Conservation (phyloP, 2,888 invertebrate species). For the Priocnemis perturbator region DNA sequence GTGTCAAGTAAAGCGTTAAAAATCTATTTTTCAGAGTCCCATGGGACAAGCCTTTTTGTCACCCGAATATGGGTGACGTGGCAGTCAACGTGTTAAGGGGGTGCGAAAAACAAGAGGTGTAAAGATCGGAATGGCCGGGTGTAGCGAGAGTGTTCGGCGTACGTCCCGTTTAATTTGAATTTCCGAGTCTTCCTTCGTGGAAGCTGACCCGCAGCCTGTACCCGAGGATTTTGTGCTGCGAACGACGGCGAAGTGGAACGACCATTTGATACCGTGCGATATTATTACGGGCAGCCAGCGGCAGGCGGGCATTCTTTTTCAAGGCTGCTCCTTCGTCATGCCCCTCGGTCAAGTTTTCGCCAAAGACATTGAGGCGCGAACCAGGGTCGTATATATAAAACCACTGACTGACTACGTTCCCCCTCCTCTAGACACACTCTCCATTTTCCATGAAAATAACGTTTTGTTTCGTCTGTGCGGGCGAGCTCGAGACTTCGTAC, state of each 20-base stretch:
- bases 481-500: not conserved
- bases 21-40: too few relatives aligned
- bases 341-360: slow-evolving; percentile 57
- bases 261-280: slow-evolving; percentile 44
- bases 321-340: slow-evolving; percentile 57
- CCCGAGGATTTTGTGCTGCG: too few relatives aligned
- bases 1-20: too few relatives aligned
- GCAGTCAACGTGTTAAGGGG: too few relatives aligned
- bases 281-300: slow-evolving; percentile 42
- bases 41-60: too few relatives aligned
- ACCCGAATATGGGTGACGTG: too few relatives aligned
- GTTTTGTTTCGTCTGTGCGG: not conserved
- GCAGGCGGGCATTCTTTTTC: slow-evolving; percentile 52
- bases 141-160: too few relatives aligned
- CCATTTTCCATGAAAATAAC: not conserved
- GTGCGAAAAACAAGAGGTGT: too few relatives aligned
- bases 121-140: too few relatives aligned
- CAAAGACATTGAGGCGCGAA: slow-evolving; percentile 44
- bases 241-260: slow-evolving; percentile 31
- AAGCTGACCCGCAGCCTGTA: too few relatives aligned
- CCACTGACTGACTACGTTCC: not conserved
- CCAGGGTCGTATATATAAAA: slow-evolving; percentile 25
- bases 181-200: too few relatives aligned
- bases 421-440: not conserved
- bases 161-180: too few relatives aligned